phyloP scores from a whole-genome alignment of 2,113 vertebrate genomes.

The human (Homo sapiens) region GRCh38 chr18:79529501-79530000 shows the following conservation, averaged over 20 bases:
- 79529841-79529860: too few relatives aligned
- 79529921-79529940: background rate
- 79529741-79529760: slow-evolving; percentile 43
- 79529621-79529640: slow-evolving; percentile 69
- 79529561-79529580: slow-evolving; percentile 37
- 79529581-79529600: slow-evolving; percentile 39
- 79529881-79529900: background rate
- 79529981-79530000: fast-evolving
- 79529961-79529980: background rate
- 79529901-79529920: background rate
- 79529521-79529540: slow-evolving; percentile 47
- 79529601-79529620: slow-evolving; percentile 37
- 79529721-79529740: slow-evolving; percentile 10
- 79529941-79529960: background rate
- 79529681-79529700: slow-evolving; percentile 34
- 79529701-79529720: slow-evolving; percentile 13
- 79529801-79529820: slow-evolving; percentile 41
- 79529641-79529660: slow-evolving; percentile 41
- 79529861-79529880: background rate
- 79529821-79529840: background rate
- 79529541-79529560: background rate
- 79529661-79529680: slow-evolving; percentile 52
- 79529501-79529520: background rate
- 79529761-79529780: background rate
- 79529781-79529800: background rate